Percentiles rank a stretch among this genome's conserved stretches.
Conservation (phyloP, 2,797 vertebrate genomes). For the Phylloscopus collybita region DNA sequence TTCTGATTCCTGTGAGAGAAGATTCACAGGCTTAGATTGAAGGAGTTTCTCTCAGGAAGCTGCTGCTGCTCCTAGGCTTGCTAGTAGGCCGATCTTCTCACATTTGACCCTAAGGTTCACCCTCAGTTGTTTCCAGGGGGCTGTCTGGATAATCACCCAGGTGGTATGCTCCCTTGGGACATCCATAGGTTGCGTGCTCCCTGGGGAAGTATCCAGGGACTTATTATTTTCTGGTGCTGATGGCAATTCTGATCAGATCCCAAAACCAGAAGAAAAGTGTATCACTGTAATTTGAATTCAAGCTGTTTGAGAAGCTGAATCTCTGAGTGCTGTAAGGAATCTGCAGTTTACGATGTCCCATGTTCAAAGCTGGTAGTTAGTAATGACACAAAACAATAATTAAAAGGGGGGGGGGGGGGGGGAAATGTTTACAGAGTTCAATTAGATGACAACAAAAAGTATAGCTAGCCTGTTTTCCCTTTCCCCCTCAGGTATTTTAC, state of each 20-base stretch:
- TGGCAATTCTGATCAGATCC: background rate
- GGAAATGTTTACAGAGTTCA: slow-evolving; percentile 7
- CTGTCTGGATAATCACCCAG: background rate
- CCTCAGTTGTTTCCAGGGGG: background rate
- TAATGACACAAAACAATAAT: slow-evolving; percentile 12
- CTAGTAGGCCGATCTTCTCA: background rate
- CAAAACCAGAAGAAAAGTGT: background rate
- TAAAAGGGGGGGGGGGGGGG: background rate
- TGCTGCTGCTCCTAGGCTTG: background rate
- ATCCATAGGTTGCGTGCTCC: background rate
- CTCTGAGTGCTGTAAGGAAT: slow-evolving; percentile 16
- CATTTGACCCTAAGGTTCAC: background rate
- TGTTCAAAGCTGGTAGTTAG: slow-evolving; percentile 18
- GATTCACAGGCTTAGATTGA: background rate
- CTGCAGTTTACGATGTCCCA: background rate
- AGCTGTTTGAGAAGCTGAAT: background rate
- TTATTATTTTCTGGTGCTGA: background rate
- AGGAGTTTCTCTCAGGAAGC: background rate
- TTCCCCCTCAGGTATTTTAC: background rate
- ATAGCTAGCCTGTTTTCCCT: background rate
- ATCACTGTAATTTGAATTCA: slow-evolving; percentile 45
- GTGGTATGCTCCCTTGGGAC: background rate
- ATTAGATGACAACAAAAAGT: slow-evolving; percentile 16
- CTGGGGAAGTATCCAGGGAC: background rate
- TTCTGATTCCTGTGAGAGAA: background rate